Evolutionary conservation across 1,140 invertebrate genomes (phyloP).

Genomic region (Littorina saxatilis): DNA sequence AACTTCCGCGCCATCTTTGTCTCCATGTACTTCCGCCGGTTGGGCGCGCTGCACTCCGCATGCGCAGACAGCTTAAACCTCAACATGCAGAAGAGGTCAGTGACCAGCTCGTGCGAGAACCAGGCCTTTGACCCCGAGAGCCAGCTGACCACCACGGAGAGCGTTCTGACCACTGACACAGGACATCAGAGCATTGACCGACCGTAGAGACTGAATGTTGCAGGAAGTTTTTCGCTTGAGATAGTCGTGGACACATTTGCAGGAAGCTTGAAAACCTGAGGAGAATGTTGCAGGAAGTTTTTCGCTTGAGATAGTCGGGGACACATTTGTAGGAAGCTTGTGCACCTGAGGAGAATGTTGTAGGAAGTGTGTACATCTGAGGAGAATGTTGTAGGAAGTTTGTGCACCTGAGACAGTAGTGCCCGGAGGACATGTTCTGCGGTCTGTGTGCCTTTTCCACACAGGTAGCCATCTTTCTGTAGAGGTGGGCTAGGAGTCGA

Average conservation of each 20-base stretch:
- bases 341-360: too few relatives aligned
- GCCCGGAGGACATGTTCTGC: too few relatives aligned
- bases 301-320: not conserved
- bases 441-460: too few relatives aligned
- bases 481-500: too few relatives aligned
- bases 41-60: not conserved
- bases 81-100: not conserved
- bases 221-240: not conserved
- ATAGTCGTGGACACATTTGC: not conserved
- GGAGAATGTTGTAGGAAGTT: too few relatives aligned
- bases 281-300: not conserved
- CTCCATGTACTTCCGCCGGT: conserved; percentile 25
- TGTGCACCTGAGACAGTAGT: too few relatives aligned
- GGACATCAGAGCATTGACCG: too few relatives aligned
- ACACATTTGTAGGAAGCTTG: not conserved
- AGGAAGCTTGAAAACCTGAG: not conserved
- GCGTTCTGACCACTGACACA: too few relatives aligned
- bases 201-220: not conserved
- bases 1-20: conserved; percentile 58
- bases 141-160: too few relatives aligned
- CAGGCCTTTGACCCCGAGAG: conserved; percentile 4
- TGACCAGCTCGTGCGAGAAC: conserved; percentile 1
- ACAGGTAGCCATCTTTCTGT: too few relatives aligned
- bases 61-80: not conserved
- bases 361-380: too few relatives aligned